Percentiles rank a stretch among this genome's conserved stretches.
phyloP scores from a whole-genome alignment of 2,888 invertebrate genomes.

The Marronus borbonicus region DNA sequence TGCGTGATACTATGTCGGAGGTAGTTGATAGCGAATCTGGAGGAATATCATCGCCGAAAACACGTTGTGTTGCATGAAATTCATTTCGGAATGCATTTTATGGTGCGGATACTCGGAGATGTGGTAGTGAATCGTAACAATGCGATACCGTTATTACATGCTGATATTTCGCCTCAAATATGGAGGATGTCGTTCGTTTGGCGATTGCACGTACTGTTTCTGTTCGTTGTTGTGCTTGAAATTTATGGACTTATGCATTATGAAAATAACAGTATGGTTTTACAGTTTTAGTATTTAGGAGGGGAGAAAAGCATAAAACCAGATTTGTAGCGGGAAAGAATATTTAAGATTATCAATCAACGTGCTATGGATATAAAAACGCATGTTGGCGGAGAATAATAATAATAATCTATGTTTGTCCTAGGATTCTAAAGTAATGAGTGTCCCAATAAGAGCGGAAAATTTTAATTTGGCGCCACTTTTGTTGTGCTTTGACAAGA shows the following conservation, averaged over 20 bases:
- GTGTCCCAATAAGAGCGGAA: too few species aligned
- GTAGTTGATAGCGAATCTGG: neutral
- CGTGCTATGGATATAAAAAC: too few species aligned
- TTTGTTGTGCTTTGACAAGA: too few species aligned
- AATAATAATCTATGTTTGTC: too few species aligned
- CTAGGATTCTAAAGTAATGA: too few species aligned
- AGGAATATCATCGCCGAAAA: neutral
- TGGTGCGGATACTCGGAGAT: neutral
- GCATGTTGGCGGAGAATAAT: too few species aligned
- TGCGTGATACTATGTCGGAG: too few species aligned
- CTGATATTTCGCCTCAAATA: constrained; percentile 7
- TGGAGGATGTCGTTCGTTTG: neutral
- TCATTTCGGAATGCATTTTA: constrained; percentile 31
- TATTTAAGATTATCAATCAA: too few species aligned
- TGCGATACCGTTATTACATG: constrained; percentile 19
- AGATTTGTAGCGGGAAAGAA: too few species aligned
- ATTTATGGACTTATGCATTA: neutral
- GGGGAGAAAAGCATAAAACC: too few species aligned
- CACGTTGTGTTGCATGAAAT: constrained; percentile 2
- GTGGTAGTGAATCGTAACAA: neutral
- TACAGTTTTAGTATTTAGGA: too few species aligned
- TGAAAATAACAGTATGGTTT: neutral
- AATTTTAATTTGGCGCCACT: too few species aligned
- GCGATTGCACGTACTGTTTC: neutral
- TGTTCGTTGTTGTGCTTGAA: neutral